Evolutionary conservation across 1,140 invertebrate genomes (phyloP).

Genomic region (Drosophila kohkoa): DNA sequence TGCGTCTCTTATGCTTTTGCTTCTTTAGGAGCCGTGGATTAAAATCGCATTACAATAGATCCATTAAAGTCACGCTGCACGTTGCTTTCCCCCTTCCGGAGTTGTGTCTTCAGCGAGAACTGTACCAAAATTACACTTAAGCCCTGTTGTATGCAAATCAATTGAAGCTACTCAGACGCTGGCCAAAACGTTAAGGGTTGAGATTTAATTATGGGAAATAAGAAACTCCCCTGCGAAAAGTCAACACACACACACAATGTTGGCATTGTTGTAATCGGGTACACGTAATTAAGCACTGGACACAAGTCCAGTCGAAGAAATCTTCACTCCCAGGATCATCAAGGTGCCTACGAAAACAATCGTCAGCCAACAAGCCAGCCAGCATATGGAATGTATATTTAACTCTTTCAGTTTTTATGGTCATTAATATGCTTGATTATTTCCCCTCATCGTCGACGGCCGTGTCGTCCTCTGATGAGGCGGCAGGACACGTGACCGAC

Average conservation of each 20-base stretch:
- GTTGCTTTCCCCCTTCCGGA: too few relatives aligned
- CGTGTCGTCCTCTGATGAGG: constrained; percentile 42
- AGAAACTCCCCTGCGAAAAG: constrained; percentile 51
- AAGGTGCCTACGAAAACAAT: constrained; percentile 28
- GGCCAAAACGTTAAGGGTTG: constrained; percentile 54
- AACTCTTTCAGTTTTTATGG: constrained; percentile 80
- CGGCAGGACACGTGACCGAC: constrained; percentile 64
- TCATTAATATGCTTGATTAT: constrained; percentile 83
- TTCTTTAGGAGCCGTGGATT: background rate
- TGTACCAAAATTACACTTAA: constrained; percentile 7
- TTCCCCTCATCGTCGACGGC: constrained; percentile 67
- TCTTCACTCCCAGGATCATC: constrained; percentile 29
- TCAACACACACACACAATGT: constrained; percentile 62
- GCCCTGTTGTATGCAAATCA: constrained; percentile 20
- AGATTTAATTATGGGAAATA: constrained; percentile 82
- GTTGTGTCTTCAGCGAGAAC: background rate
- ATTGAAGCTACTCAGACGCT: constrained; percentile 7
- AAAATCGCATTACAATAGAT: constrained; percentile 2
- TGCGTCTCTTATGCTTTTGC: too few relatives aligned
- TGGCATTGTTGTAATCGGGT: constrained; percentile 38
- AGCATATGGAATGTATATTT: constrained; percentile 47
- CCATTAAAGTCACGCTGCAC: background rate
- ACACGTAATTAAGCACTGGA: constrained; percentile 75
- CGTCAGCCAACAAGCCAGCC: constrained; percentile 26
- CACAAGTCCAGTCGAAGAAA: constrained; percentile 40